Percentiles rank a stretch among this genome's conserved stretches.
phyloP scores from a whole-genome alignment of 2,888 invertebrate genomes.

The Doris montereyensis region DNA sequence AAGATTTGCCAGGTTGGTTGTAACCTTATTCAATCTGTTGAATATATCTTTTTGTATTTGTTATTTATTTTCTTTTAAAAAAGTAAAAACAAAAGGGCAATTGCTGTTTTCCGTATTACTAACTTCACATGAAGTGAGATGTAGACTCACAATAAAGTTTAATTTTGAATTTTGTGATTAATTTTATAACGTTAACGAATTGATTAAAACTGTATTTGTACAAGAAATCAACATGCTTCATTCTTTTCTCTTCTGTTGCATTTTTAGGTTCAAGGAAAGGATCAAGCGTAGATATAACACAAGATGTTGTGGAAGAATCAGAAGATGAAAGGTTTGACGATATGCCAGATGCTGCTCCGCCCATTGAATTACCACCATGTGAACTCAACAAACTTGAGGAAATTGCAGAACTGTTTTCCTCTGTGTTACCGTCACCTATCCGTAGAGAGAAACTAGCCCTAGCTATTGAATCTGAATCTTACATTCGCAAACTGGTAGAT shows the following conservation, averaged over 20 bases:
- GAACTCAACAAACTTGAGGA: constrained; percentile 94
- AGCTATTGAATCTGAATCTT: constrained; percentile 93
- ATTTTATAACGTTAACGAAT: background rate
- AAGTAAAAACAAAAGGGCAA: too few relatives aligned
- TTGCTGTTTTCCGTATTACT: too few relatives aligned
- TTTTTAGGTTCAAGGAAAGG: constrained; percentile 94
- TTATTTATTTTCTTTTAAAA: too few relatives aligned
- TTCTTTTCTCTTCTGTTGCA: too few relatives aligned
- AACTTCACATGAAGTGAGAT: too few relatives aligned
- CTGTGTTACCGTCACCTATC: constrained; percentile 84
- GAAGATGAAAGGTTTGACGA: constrained; percentile 96
- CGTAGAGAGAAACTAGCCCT: constrained; percentile 94
- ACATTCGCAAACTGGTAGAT: constrained; percentile 93
- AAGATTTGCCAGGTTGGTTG: constrained; percentile 95
- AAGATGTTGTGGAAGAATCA: constrained; percentile 75
- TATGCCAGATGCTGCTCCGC: constrained; percentile 93
- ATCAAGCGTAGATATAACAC: constrained; percentile 97
- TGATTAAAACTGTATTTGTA: background rate
- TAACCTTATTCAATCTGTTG: too few relatives aligned
- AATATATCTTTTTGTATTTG: too few relatives aligned
- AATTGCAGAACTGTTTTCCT: constrained; percentile 82
- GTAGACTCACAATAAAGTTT: too few relatives aligned
- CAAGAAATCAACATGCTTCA: background rate
- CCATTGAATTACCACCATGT: constrained; percentile 94
- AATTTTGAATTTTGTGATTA: background rate